phyloP scores from a whole-genome alignment of 2,888 invertebrate genomes.

The Trichogramma evanescens region DNA sequence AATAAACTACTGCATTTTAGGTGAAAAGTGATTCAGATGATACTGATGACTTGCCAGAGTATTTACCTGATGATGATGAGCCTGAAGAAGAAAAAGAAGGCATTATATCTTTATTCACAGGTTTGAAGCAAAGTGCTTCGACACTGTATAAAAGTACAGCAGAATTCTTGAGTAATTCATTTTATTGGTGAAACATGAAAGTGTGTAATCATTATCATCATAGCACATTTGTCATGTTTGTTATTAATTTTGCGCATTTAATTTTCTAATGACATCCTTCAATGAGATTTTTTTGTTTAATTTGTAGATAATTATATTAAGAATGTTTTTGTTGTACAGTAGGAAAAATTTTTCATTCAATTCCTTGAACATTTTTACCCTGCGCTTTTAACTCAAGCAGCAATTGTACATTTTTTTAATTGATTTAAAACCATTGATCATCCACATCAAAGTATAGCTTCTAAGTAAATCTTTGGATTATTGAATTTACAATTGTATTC shows the following conservation, averaged over 20 bases:
- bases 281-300: constrained; percentile 10
- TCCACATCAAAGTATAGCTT: constrained; percentile 4
- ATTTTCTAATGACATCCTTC: constrained; percentile 6
- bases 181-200: constrained; percentile 42
- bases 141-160: constrained; percentile 43
- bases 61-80: constrained; percentile 41
- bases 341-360: constrained; percentile 8
- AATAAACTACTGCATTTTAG: constrained; percentile 24
- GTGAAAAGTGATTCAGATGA: constrained; percentile 34
- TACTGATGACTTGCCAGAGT: constrained; percentile 42
- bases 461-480: constrained; percentile 9
- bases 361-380: constrained; percentile 6
- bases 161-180: constrained; percentile 43
- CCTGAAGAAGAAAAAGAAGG: constrained; percentile 41
- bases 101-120: constrained; percentile 44
- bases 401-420: constrained; percentile 14
- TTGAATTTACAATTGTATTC: background rate
- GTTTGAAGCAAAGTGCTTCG: constrained; percentile 44
- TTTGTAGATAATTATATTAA: constrained; percentile 12
- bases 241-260: constrained; percentile 15
- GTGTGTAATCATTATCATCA: constrained; percentile 5
- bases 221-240: constrained; percentile 14
- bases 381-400: constrained; percentile 4
- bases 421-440: constrained; percentile 17
- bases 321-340: constrained; percentile 9